These are phyloP conservation scores for Notoglanidium macrostoma DNA, from an alignment of 2,797 vertebrate species.

Conservation along the genomic window DNA sequence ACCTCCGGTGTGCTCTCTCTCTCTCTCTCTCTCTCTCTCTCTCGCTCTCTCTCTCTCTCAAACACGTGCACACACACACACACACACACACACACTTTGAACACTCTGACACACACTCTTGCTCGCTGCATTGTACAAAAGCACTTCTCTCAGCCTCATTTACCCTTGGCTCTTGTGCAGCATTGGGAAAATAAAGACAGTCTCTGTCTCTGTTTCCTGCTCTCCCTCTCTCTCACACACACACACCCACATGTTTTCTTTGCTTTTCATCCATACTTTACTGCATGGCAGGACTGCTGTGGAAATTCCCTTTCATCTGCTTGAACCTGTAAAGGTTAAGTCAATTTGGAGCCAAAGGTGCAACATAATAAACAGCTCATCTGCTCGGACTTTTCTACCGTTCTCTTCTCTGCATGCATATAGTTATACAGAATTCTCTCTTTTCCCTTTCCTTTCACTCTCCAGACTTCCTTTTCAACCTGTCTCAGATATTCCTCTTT, in stretches of 20 bases:
- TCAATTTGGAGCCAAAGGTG: slow-evolving; percentile 36
- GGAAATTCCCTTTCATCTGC: slow-evolving; percentile 70
- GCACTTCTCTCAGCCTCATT: slow-evolving; percentile 35
- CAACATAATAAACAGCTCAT: slow-evolving; percentile 32
- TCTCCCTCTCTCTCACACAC: neutral
- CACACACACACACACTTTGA: slow-evolving; percentile 1
- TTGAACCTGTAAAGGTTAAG: slow-evolving; percentile 41
- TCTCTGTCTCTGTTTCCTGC: slow-evolving; percentile 38
- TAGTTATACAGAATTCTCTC: neutral
- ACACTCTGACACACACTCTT: slow-evolving; percentile 21
- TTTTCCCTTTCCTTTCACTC: slow-evolving; percentile 27
- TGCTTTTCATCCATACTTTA: slow-evolving; percentile 55
- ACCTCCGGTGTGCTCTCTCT: slow-evolving; percentile 15
- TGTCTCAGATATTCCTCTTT: neutral
- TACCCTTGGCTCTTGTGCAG: slow-evolving; percentile 17
- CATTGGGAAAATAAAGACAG: slow-evolving; percentile 39
- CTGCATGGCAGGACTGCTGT: slow-evolving; percentile 63
- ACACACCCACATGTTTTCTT: slow-evolving; percentile 23
- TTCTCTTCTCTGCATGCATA: slow-evolving; percentile 44
- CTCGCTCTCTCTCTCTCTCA: neutral
- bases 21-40: neutral
- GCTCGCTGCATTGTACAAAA: slow-evolving; percentile 24
- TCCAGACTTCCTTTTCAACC: neutral
- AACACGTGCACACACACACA: slow-evolving; percentile 19
- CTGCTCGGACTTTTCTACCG: slow-evolving; percentile 47